Base-by-base conservation (phyloP, 2,797 vertebrate species). In the Bryconaethiops microstoma region DNA sequence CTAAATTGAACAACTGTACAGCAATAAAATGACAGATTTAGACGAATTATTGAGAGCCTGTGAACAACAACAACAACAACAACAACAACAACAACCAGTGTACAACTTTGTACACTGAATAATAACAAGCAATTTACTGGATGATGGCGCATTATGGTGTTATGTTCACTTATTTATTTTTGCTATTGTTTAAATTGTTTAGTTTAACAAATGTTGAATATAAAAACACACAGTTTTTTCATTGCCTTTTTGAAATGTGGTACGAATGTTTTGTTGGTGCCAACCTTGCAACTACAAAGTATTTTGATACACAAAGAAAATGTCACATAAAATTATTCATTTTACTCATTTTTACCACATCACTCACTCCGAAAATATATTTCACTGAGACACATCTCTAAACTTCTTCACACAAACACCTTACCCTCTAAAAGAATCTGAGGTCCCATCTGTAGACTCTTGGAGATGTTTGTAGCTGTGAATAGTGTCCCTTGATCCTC, bases 391-490 rank as follows among this genome's bases (percentile, higher is more conserved):
- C 2, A 45, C 21, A 60, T 13, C 0, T 13, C 19, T 10, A 16
- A 5, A 1, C 21, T 35, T 45, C 4, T 23, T 19, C 12, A 12
- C 5, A 48, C 17, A 40, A n/a, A 74, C 42, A 35, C 13, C 45
- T n/a, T 62, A 95, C 94, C 93, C 90, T 86, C 79, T 91, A 54
- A 90, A 86, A 65, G 90, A 87, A 80, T 83, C 84, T 50, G 82
- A 84, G 42, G 93, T 92, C 74, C 88, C 62, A 23, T 94, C 92
- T 42, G 88, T 78, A 13, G 88, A 82, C 74, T 93, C 94, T 81
- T 91, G 92, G 76, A 95, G 83, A 88, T 94, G 93, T 83, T 90
- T 93, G 89, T 95, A 95, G 85, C 90, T 85, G 10, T 87, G 92
- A 29, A 91, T 86, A 0, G 84, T 80, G 77, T 84, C 89, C 84